These are phyloP conservation scores for Crossocerus cetratus DNA, from an alignment of 2,888 invertebrate genomes.

Conservation along the genomic window DNA sequence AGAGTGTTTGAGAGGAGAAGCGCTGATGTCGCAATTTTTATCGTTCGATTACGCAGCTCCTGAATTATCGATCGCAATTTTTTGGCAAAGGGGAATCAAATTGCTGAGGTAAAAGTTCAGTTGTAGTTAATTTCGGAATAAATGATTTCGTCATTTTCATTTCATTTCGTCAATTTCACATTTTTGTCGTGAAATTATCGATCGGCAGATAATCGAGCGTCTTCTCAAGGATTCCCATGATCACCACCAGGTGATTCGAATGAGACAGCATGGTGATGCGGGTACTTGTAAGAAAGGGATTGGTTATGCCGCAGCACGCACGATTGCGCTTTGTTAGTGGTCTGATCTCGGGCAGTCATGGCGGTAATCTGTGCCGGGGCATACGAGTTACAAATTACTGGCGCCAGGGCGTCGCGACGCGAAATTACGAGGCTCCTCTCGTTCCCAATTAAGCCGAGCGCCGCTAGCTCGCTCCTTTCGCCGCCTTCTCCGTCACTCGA, in stretches of 20 bases:
- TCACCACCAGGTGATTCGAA: neutral
- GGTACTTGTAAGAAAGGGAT: neutral
- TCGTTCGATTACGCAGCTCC: too few species aligned
- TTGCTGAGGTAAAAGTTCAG: too few species aligned
- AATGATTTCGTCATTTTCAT: too few species aligned
- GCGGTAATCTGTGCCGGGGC: constrained; percentile 44
- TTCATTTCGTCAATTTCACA: constrained; percentile 3
- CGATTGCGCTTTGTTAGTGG: constrained; percentile 44
- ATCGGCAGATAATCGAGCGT: neutral
- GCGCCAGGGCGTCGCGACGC: constrained; percentile 59
- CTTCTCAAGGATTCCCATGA: neutral
- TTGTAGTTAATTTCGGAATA: too few species aligned
- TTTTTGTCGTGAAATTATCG: neutral
- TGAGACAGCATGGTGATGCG: too few species aligned
- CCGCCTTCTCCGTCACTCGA: constrained; percentile 21
- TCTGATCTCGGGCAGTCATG: constrained; percentile 41
- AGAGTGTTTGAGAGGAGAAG: too few species aligned
- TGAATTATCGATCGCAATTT: constrained; percentile 1
- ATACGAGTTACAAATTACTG: constrained; percentile 62
- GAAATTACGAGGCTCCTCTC: constrained; percentile 63
- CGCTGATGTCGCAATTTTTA: too few species aligned
- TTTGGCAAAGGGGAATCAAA: too few species aligned
- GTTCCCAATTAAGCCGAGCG: constrained; percentile 52
- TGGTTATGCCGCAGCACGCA: constrained; percentile 49
- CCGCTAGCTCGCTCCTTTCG: constrained; percentile 12